These are phyloP conservation scores for Catocala sponsa DNA, from an alignment of 2,888 invertebrate species.

Conservation along the genomic window DNA sequence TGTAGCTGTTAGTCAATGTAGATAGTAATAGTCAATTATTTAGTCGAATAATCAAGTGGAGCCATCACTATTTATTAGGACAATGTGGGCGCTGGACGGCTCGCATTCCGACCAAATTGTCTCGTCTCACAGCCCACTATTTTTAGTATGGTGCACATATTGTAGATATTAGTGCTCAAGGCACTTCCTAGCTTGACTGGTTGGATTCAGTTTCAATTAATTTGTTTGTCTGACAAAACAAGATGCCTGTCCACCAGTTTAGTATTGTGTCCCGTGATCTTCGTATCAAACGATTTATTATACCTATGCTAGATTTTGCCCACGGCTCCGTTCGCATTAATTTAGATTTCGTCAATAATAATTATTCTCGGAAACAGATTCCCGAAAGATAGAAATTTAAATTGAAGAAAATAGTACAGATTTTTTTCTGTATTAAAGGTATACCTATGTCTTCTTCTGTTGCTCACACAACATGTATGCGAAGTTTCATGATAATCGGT, in stretches of 20 bases:
- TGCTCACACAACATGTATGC: too few species aligned
- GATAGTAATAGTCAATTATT: background rate
- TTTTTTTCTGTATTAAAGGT: too few species aligned
- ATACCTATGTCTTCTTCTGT: too few species aligned
- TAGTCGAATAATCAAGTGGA: background rate
- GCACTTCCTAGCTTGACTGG: conserved; percentile 42
- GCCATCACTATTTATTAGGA: conserved; percentile 42
- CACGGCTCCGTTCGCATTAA: background rate
- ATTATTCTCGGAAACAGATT: too few species aligned
- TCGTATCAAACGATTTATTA: background rate
- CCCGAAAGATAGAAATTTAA: too few species aligned
- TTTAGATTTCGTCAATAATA: too few species aligned
- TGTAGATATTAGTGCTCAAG: conserved; percentile 42
- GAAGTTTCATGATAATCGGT: too few species aligned
- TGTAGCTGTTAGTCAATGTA: too few species aligned
- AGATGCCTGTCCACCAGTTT: background rate
- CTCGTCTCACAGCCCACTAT: conserved; percentile 51
- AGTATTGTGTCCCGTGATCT: background rate
- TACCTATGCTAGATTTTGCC: background rate
- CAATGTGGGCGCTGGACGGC: conserved; percentile 60
- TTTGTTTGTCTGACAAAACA: conserved; percentile 14
- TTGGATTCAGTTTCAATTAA: conserved; percentile 35
- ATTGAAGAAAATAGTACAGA: too few species aligned
- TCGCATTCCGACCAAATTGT: conserved; percentile 61
- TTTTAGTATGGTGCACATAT: conserved; percentile 53